Evolutionary conservation across 35 echinoderm and acorn worm species (phyloP), one percentile per base, ranked within the genome.

Genomic region (Patiria miniata): DNA sequence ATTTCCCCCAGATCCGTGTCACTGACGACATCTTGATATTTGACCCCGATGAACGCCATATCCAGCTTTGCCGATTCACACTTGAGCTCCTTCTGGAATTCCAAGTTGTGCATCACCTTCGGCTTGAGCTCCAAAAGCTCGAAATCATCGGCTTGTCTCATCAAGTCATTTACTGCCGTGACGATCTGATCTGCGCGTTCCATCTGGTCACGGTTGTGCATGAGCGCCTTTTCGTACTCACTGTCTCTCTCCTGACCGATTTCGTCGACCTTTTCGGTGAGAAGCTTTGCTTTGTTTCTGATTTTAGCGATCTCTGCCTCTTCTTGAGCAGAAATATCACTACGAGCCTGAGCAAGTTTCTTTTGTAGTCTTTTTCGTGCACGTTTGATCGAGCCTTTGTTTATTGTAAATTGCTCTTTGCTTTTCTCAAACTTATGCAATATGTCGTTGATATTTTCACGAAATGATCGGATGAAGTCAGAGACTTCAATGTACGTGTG

Each of bases 361-460:
- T n/a, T n/a, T n/a, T n/a, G n/a, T n/a, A n/a, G n/a, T n/a, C n/a
- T n/a, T n/a, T n/a, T n/a, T n/a, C n/a, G n/a, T n/a, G n/a, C n/a
- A n/a, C n/a, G n/a, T n/a, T n/a, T n/a, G n/a, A n/a, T n/a, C n/a
- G n/a, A n/a, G n/a, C n/a, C n/a, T n/a, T n/a, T n/a, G n/a, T n/a
- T n/a, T n/a, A n/a, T n/a, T n/a, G n/a, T n/a, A n/a, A n/a, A n/a
- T n/a, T n/a, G n/a, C n/a, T n/a, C n/a, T n/a, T n/a, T n/a, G n/a
- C n/a, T n/a, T n/a, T n/a, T n/a, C n/a, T n/a, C n/a, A n/a, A n/a
- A 60, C 57, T 60, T 60, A 18, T 60, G 57, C 57, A 60, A 60
- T 18, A 26, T 26, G 19, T 60, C 57, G 28, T 60, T 26, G 28
- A 60, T 26, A 60, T 18, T 26, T 60, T 26, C 19, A 60, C 57